Base-by-base conservation (phyloP, 2,888 invertebrate species). In the Minunthozetes semirufus region DNA sequence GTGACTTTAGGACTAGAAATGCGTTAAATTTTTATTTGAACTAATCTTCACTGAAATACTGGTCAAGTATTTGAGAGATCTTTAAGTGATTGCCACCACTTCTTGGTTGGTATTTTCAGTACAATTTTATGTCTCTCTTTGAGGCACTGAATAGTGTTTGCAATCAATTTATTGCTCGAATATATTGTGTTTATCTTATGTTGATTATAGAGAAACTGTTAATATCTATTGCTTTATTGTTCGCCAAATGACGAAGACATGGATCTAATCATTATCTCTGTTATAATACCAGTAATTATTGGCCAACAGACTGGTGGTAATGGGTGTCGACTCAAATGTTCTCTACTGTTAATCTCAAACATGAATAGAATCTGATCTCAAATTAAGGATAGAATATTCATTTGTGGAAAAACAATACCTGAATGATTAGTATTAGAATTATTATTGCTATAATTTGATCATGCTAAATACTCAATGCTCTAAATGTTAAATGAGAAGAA, bases 261-360 rank as follows among this genome's bases (percentile, higher is more conserved):
- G 48, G 48, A 53, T 53, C 19, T 19, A 53, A 29, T 61, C 27
- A 61, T 61, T 61, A 61, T 61, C 15, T 1, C 1, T 5, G 61
- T 25, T 61, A 13, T 61, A 61, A 61, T 61, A 61, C 61, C 61
- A 25, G 61, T 61, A 61, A 61, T 61, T 29, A 61, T 61, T 61
- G 61, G 61, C 25, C 25, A 25, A 61, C 15, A 29, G n/a, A 27
- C 19, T 25, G 27, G 33, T 33, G 4, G 33, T 33, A 33, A 33
- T 33, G 33, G 33, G 8, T 33, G 33, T 33, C 33, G 33, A 33
- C 33, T 33, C 33, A 33, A 33, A 33, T 33, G 33, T 33, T 33
- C 33, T 33, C 33, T 33, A 8, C n/a, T 5, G 33, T 33, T 33
- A 33, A 33, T 33, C 33, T 33, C 33, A 33, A 8, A 33, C 33